A percentile compares a stretch with the other conserved stretches of the same genome.
phyloP scores from a whole-genome alignment of 2,888 invertebrate genomes.

The Eupithecia abbreviata region DNA sequence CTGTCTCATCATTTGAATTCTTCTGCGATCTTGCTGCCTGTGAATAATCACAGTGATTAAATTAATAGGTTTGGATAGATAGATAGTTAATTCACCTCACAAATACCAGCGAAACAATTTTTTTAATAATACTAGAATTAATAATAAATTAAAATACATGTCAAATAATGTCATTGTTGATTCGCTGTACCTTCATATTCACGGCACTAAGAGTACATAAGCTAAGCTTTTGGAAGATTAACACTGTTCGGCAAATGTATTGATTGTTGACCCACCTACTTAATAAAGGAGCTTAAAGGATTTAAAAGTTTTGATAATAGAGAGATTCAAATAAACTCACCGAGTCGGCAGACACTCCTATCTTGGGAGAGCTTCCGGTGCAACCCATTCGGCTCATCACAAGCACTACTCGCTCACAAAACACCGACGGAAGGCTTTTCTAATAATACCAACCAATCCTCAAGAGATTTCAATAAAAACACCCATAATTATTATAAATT shows the following conservation, averaged over 20 bases:
- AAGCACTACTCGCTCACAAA: conserved; percentile 28
- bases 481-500: neutral
- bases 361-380: conserved; percentile 63
- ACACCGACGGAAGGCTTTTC: conserved; percentile 42
- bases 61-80: neutral
- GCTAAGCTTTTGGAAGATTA: neutral
- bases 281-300: neutral
- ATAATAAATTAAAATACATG: no score
- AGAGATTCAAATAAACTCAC: conserved; percentile 50
- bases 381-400: conserved; percentile 71
- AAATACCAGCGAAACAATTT: neutral
- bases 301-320: neutral
- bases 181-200: no score
- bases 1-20: conserved; percentile 58
- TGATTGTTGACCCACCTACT: neutral
- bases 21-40: neutral
- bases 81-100: neutral
- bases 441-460: neutral
- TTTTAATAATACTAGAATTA: neutral
- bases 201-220: no score
- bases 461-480: neutral
- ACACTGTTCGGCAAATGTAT: no score
- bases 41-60: neutral
- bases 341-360: conserved; percentile 50
- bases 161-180: no score